Conservation (phyloP, 2,797 vertebrate genomes). For the Sciaenops ocellatus region DNA sequence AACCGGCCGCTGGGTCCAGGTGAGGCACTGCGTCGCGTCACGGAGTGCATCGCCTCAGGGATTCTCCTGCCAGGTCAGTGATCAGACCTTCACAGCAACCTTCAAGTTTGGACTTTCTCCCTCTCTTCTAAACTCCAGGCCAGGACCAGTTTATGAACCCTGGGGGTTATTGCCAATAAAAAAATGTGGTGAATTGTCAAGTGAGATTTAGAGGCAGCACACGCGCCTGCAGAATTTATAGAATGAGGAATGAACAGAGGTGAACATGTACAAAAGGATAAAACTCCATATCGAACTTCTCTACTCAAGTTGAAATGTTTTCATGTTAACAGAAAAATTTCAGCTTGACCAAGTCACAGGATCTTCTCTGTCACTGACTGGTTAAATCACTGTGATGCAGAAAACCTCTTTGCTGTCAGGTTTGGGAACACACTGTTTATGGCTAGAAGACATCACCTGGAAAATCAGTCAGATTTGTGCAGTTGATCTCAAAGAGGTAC, state of each 20-base stretch:
- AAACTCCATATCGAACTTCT: background rate
- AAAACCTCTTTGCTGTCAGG: background rate
- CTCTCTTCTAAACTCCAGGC: background rate
- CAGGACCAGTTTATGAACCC: background rate
- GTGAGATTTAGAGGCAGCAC: background rate
- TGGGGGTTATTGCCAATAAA: background rate
- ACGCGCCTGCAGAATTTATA: background rate
- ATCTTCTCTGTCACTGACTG: background rate
- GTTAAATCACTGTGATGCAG: background rate
- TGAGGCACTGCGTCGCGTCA: conserved; percentile 92
- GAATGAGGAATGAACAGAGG: background rate
- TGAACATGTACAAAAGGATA: background rate
- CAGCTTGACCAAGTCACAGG: background rate
- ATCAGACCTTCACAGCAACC: background rate
- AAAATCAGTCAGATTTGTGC: background rate
- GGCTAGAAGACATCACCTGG: background rate
- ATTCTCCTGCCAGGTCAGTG: conserved; percentile 92
- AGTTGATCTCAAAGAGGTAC: background rate
- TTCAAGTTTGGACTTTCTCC: background rate
- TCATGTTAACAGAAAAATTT: background rate
- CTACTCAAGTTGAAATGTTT: background rate
- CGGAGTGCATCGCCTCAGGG: conserved; percentile 95
- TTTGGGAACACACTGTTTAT: background rate
- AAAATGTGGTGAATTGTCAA: background rate
- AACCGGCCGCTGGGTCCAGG: conserved; percentile 92